Evolutionary conservation across 2,797 vertebrate genomes (phyloP).

Genomic region (Percopsis omiscomaycus): DNA sequence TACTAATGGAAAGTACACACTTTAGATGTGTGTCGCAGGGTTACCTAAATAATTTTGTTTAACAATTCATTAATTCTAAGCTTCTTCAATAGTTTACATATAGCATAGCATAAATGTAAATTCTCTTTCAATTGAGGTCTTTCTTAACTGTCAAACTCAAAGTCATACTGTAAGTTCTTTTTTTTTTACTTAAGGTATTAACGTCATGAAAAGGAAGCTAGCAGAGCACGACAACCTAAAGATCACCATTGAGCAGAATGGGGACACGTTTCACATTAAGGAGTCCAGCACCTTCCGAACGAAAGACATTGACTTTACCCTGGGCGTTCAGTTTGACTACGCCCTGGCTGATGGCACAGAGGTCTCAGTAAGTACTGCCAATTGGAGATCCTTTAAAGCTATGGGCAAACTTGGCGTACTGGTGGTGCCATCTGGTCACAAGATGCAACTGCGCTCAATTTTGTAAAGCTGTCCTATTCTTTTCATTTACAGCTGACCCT

Average conservation of each 20-base stretch:
- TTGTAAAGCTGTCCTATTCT: too few relatives aligned
- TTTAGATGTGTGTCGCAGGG: not conserved
- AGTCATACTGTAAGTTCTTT: not conserved
- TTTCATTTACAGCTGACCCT: too few relatives aligned
- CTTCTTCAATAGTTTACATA: too few relatives aligned
- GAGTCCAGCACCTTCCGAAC: slow-evolving; percentile 90
- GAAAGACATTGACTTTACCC: slow-evolving; percentile 84
- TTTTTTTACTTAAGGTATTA: slow-evolving; percentile 76
- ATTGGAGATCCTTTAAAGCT: not conserved
- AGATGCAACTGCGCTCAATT: too few relatives aligned
- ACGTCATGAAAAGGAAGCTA: slow-evolving; percentile 88
- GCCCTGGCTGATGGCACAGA: slow-evolving; percentile 90
- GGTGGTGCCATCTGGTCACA: too few relatives aligned
- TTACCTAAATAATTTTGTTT: too few relatives aligned
- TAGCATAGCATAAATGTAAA: too few relatives aligned
- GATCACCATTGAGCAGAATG: slow-evolving; percentile 85
- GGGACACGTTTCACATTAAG: slow-evolving; percentile 86
- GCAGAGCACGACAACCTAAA: slow-evolving; percentile 91
- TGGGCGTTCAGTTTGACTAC: slow-evolving; percentile 85
- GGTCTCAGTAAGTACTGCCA: slow-evolving; percentile 68
- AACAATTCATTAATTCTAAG: too few relatives aligned
- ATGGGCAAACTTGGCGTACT: not conserved
- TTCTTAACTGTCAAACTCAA: too few relatives aligned
- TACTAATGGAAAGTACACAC: not conserved
- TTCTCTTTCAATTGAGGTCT: not conserved